phyloP scores from a whole-genome alignment of 2,113 vertebrate genomes.

The Actenoides hombroni region DNA sequence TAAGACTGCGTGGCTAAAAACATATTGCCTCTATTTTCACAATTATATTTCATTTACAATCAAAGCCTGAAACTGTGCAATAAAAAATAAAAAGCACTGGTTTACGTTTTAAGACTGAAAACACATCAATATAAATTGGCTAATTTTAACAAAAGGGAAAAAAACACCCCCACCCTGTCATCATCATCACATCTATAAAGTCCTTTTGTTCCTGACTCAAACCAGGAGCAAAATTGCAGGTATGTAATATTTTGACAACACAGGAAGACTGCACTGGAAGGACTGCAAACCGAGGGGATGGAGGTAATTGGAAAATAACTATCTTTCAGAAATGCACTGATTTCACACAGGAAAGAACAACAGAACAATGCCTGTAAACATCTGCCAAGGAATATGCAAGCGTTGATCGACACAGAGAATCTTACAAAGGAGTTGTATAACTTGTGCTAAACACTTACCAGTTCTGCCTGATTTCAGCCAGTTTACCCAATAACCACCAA shows the following conservation, averaged over 20 bases:
- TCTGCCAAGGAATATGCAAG: neutral
- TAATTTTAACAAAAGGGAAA: neutral
- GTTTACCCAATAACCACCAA: neutral
- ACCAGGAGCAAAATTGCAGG: neutral
- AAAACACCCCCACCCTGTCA: neutral
- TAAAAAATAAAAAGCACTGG: neutral
- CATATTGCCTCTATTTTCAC: neutral
- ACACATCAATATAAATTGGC: neutral
- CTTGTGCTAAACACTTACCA: neutral
- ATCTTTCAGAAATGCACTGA: neutral
- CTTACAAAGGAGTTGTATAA: fast-evolving
- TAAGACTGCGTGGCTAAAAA: neutral
- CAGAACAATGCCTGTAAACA: neutral
- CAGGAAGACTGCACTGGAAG: neutral
- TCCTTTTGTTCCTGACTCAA: neutral
- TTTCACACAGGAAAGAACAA: neutral
- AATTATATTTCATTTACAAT: neutral
- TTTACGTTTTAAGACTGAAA: neutral
- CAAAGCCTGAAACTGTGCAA: neutral
- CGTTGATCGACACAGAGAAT: too few species aligned
- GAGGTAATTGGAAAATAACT: neutral
- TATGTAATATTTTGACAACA: neutral
- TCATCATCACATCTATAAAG: neutral
- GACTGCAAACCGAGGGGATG: neutral
- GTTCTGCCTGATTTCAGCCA: neutral